Evolutionary conservation across 2,113 vertebrate species (phyloP).

Genomic region (Python bivittatus): DNA sequence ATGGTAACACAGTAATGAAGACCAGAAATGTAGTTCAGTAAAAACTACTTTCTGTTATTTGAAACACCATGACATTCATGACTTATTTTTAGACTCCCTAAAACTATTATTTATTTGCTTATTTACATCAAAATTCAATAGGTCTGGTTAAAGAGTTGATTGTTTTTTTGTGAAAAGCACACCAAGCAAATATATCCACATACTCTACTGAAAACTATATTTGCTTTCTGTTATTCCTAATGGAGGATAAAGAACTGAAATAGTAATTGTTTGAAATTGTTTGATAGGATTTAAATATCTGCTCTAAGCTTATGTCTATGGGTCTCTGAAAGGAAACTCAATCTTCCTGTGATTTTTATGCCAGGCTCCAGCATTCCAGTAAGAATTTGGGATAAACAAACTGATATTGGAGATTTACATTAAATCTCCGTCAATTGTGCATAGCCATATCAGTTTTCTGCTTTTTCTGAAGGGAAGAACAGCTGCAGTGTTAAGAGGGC

Average conservation of each 20-base stretch:
- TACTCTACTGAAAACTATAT: neutral
- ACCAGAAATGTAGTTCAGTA: neutral
- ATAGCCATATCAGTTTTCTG: neutral
- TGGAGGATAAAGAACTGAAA: neutral
- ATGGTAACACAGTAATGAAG: neutral
- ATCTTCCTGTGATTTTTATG: neutral
- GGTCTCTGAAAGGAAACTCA: neutral
- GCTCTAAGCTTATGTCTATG: neutral
- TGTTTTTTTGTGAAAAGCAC: neutral
- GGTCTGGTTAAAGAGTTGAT: neutral
- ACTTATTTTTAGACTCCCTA: neutral
- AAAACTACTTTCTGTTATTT: neutral
- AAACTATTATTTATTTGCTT: neutral
- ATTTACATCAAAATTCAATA: neutral
- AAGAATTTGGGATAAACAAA: constrained; percentile 21
- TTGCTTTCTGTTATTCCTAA: neutral
- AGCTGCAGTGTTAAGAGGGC: neutral
- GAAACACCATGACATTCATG: neutral
- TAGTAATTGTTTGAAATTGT: neutral
- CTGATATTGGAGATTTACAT: constrained; percentile 22
- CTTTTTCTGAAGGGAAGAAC: neutral
- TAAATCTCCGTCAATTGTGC: constrained; percentile 13
- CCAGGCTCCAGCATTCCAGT: neutral
- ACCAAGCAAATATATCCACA: neutral
- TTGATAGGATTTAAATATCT: neutral